Evolutionary conservation across 2,888 invertebrate genomes (phyloP).

Genomic region (Trissonchulus sp.): DNA sequence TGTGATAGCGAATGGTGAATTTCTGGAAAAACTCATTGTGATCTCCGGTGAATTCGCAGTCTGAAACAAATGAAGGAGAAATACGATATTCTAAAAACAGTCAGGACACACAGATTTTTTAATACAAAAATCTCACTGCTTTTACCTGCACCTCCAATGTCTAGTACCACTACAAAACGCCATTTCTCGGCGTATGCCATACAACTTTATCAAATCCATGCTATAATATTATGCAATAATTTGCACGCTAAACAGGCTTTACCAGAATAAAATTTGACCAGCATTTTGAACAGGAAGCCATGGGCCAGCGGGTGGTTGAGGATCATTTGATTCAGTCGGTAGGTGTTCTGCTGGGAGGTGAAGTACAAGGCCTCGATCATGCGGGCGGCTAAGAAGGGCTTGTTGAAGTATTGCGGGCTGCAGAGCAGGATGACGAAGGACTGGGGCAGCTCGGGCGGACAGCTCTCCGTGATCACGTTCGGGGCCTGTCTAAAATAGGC

Average conservation of each 20-base stretch:
- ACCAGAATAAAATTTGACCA: conserved; percentile 94
- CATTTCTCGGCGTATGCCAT: too few relatives aligned
- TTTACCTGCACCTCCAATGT: background rate
- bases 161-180: too few relatives aligned
- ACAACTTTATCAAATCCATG: too few relatives aligned
- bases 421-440: conserved; percentile 85
- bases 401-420: conserved; percentile 80
- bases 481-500: conserved; percentile 65
- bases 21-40: conserved; percentile 99
- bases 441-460: conserved; percentile 74
- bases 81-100: background rate
- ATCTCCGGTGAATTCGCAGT: conserved; percentile 92
- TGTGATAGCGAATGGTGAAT: conserved; percentile 95
- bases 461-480: conserved; percentile 66
- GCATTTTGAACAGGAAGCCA: conserved; percentile 71
- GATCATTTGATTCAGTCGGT: conserved; percentile 65
- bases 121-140: background rate
- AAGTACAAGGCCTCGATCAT: conserved; percentile 73
- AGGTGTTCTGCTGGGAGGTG: conserved; percentile 55
- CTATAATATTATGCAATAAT: too few relatives aligned
- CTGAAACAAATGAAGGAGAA: too few relatives aligned
- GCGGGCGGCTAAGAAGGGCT: conserved; percentile 94
- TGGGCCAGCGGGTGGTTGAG: conserved; percentile 81
- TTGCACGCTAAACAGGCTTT: too few relatives aligned
- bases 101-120: background rate